Percentiles rank a stretch among this genome's conserved stretches.
These are phyloP conservation scores for Mimumesa dahlbomi DNA, from an alignment of 2,888 invertebrate species.

Conservation along the genomic window DNA sequence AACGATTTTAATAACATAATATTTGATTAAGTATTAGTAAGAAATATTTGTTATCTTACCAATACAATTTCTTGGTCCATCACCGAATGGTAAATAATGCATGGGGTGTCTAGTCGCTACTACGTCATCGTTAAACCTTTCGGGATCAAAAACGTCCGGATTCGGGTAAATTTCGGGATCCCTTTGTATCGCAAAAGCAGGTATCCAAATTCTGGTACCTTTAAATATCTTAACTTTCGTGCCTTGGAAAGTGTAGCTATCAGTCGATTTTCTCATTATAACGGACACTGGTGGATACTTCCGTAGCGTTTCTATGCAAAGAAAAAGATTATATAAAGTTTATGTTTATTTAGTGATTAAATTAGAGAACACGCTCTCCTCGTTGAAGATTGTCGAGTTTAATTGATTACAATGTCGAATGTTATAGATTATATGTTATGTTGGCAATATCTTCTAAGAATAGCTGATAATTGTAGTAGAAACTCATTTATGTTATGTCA, in stretches of 20 bases:
- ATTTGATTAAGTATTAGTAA: neutral
- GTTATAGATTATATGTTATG: too few relatives aligned
- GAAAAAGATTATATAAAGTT: too few relatives aligned
- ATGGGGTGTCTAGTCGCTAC: conserved; percentile 58
- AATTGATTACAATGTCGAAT: too few relatives aligned
- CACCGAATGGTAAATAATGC: conserved; percentile 66
- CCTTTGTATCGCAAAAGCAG: conserved; percentile 64
- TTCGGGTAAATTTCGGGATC: conserved; percentile 68
- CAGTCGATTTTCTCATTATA: conserved; percentile 52
- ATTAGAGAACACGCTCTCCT: too few relatives aligned
- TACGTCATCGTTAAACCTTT: conserved; percentile 63
- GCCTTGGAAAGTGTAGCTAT: conserved; percentile 61
- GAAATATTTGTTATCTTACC: conserved; percentile 50
- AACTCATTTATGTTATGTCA: too few relatives aligned
- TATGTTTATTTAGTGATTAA: too few relatives aligned
- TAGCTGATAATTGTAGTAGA: too few relatives aligned
- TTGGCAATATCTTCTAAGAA: too few relatives aligned
- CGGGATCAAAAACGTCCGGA: conserved; percentile 68
- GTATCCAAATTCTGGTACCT: conserved; percentile 54
- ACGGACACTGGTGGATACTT: conserved; percentile 62
- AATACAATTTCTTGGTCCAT: conserved; percentile 69
- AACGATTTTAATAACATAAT: neutral
- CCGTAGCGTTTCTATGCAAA: conserved; percentile 64
- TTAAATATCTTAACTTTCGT: conserved; percentile 43
- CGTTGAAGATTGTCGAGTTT: too few relatives aligned